These are phyloP conservation scores for Elymnias hypermnestra DNA, from an alignment of 1,140 invertebrate species.

Conservation along the genomic window DNA sequence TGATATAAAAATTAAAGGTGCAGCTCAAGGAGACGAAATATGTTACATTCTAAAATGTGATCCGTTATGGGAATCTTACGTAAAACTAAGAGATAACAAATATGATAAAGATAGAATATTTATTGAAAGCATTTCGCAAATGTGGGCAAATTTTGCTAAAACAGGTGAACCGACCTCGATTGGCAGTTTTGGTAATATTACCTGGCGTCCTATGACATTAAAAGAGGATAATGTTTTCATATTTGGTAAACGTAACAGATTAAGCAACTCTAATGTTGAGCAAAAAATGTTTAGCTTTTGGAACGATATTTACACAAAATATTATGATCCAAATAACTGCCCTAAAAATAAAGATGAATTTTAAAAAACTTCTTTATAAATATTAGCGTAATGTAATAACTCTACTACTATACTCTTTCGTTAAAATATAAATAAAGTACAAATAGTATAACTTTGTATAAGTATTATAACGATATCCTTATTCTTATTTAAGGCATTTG, in stretches of 20 bases:
- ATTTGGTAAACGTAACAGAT: slow-evolving; percentile 35
- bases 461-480: no score
- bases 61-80: slow-evolving; percentile 49
- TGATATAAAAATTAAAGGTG: slow-evolving; percentile 40
- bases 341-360: slow-evolving; percentile 24
- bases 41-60: slow-evolving; percentile 61
- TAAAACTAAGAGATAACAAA: slow-evolving; percentile 32
- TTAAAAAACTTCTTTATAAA: no score
- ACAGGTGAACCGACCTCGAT: slow-evolving; percentile 51
- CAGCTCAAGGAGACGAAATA: slow-evolving; percentile 56
- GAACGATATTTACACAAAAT: slow-evolving; percentile 44
- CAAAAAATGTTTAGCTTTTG: slow-evolving; percentile 48
- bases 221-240: slow-evolving; percentile 40
- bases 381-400: no score
- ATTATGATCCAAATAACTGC: slow-evolving; percentile 38
- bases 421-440: no score
- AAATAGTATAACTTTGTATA: no score
- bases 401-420: no score
- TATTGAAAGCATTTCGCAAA: slow-evolving; percentile 47
- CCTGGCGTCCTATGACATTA: slow-evolving; percentile 42
- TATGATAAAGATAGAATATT: slow-evolving; percentile 41
- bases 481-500: no score
- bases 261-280: slow-evolving; percentile 33
- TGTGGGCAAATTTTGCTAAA: slow-evolving; percentile 74
- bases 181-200: slow-evolving; percentile 21